These are phyloP conservation scores for Trogon surrucura DNA, from an alignment of 2,113 vertebrate species.

Conservation along the genomic window DNA sequence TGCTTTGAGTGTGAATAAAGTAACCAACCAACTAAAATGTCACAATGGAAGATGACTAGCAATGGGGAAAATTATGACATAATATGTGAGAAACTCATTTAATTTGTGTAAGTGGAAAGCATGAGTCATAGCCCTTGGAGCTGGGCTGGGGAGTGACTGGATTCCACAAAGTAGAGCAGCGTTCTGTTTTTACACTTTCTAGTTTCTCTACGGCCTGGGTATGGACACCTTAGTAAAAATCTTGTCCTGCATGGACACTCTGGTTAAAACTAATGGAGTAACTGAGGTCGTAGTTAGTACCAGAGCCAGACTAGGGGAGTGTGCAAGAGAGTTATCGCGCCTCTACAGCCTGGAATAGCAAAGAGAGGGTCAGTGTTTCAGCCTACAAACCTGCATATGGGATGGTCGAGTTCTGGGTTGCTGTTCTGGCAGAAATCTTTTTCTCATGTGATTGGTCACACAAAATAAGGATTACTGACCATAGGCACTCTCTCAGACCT, in stretches of 20 bases:
- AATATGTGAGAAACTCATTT: neutral
- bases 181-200: neutral
- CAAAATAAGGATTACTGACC: neutral
- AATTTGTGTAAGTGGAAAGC: slow-evolving; percentile 7
- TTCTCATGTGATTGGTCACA: neutral
- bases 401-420: neutral
- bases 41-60: neutral
- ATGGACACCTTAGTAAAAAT: neutral
- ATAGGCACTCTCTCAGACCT: neutral
- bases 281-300: neutral
- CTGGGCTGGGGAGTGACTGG: neutral
- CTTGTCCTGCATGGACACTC: neutral
- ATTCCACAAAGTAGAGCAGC: neutral
- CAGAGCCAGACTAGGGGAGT: neutral
- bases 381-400: fast-evolving
- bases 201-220: neutral
- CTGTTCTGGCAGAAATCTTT: neutral
- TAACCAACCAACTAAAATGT: neutral
- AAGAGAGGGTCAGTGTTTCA: neutral
- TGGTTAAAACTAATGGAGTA: neutral
- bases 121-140: slow-evolving; percentile 14
- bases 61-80: neutral
- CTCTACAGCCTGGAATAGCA: neutral
- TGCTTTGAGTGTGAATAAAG: neutral
- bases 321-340: neutral